These are phyloP conservation scores for Periophthalmus magnuspinnatus DNA, from an alignment of 2,797 vertebrate species.

Conservation along the genomic window DNA sequence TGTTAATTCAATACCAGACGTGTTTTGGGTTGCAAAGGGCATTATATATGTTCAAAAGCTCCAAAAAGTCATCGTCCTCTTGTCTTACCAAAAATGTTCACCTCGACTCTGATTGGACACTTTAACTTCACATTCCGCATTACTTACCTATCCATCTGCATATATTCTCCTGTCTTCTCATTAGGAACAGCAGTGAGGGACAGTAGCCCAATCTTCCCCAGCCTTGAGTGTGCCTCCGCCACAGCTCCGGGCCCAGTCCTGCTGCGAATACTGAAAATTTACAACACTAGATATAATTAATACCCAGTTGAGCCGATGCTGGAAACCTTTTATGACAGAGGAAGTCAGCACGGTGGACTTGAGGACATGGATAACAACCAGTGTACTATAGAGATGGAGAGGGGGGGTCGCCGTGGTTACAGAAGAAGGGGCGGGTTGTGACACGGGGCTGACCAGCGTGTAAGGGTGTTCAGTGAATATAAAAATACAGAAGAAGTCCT, in stretches of 20 bases:
- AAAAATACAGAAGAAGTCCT: background rate
- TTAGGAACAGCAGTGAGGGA: constrained; percentile 38
- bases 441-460: constrained; percentile 19
- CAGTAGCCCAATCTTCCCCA: constrained; percentile 29
- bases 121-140: background rate
- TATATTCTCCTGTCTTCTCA: constrained; percentile 34
- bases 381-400: background rate
- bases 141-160: constrained; percentile 10
- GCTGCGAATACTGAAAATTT: constrained; percentile 48
- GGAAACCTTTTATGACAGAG: constrained; percentile 31
- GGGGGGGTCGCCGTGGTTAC: constrained; percentile 11
- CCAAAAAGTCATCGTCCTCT: background rate
- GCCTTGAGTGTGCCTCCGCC: constrained; percentile 41
- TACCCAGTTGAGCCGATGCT: constrained; percentile 49
- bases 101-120: background rate
- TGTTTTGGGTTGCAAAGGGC: background rate
- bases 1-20: background rate
- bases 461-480: background rate
- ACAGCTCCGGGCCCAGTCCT: constrained; percentile 35
- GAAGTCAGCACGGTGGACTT: constrained; percentile 21
- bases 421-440: background rate
- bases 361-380: constrained; percentile 15
- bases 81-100: background rate
- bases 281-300: constrained; percentile 62
- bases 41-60: background rate